A percentile compares a stretch with the other conserved stretches of the same genome.
Evolutionary conservation across 37 sponge, comb jelly and placozoan genomes (phyloP).

Genomic region (Diacarnus erythraeanus): DNA sequence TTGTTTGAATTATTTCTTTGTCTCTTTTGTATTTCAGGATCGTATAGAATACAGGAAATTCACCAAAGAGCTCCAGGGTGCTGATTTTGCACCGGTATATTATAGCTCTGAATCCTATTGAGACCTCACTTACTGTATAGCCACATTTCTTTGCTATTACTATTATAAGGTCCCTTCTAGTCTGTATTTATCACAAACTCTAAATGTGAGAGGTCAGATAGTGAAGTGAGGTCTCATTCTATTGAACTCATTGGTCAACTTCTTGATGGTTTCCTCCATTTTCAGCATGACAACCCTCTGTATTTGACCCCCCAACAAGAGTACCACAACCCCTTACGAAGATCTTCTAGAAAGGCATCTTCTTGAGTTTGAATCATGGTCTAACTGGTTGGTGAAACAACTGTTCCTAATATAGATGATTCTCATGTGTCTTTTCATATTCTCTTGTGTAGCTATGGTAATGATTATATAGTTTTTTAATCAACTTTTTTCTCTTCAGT

Average conservation of each 20-base stretch:
- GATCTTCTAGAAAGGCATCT: neutral
- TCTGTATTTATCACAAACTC: neutral
- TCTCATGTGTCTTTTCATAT: too few relatives aligned
- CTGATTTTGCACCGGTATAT: conserved; percentile 41
- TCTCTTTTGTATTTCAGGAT: conserved; percentile 14
- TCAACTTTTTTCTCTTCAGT: too few relatives aligned
- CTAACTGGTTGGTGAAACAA: neutral
- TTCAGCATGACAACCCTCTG: conserved; percentile 43
- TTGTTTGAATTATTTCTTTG: neutral
- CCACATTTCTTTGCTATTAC: too few relatives aligned
- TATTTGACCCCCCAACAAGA: conserved; percentile 32
- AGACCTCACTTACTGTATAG: neutral
- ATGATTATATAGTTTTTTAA: too few relatives aligned
- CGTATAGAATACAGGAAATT: conserved; percentile 45
- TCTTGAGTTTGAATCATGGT: conserved; percentile 1
- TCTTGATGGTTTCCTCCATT: neutral
- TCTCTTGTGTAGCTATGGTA: too few relatives aligned
- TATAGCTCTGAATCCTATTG: neutral
- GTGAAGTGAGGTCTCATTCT: neutral
- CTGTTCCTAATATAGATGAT: too few relatives aligned
- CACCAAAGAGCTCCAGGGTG: conserved; percentile 37
- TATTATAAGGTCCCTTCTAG: neutral
- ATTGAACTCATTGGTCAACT: neutral
- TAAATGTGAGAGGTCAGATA: neutral
- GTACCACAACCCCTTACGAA: conserved; percentile 18